Percentiles rank a stretch among this genome's conserved stretches.
These are phyloP conservation scores for Bombus consobrinus DNA, from an alignment of 1,140 invertebrate genomes.

Conservation along the genomic window DNA sequence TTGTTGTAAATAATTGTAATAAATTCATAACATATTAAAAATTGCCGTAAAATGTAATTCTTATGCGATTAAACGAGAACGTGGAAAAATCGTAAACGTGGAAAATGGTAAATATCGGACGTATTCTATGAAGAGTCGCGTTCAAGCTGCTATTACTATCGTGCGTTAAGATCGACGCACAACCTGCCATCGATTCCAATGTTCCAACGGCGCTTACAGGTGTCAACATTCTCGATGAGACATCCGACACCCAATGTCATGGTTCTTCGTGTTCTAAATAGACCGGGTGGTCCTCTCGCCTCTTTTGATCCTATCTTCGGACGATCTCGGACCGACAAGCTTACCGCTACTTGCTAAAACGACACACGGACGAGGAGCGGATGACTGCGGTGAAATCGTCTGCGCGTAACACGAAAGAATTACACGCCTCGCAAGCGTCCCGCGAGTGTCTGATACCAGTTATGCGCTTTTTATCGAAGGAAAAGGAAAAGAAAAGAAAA, in stretches of 20 bases:
- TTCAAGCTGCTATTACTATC: background rate
- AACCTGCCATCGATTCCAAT: conserved; percentile 20
- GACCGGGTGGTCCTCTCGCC: conserved; percentile 69
- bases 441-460: background rate
- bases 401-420: conserved; percentile 48
- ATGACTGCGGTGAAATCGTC: conserved; percentile 52
- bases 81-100: too few relatives aligned
- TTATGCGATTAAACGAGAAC: too few relatives aligned
- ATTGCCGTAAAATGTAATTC: too few relatives aligned
- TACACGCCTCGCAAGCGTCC: conserved; percentile 33
- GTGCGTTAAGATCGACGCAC: background rate
- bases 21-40: too few relatives aligned
- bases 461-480: background rate
- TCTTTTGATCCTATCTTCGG: conserved; percentile 63
- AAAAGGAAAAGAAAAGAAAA: background rate
- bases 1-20: too few relatives aligned
- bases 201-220: conserved; percentile 59
- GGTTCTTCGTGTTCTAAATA: conserved; percentile 66
- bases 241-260: conserved; percentile 65
- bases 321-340: conserved; percentile 65
- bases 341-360: conserved; percentile 54
- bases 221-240: conserved; percentile 70
- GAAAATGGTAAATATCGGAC: too few relatives aligned
- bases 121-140: background rate
- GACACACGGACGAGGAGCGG: conserved; percentile 41